Conservation (phyloP, 2,888 invertebrate genomes). For the Oeneis ivallda region DNA sequence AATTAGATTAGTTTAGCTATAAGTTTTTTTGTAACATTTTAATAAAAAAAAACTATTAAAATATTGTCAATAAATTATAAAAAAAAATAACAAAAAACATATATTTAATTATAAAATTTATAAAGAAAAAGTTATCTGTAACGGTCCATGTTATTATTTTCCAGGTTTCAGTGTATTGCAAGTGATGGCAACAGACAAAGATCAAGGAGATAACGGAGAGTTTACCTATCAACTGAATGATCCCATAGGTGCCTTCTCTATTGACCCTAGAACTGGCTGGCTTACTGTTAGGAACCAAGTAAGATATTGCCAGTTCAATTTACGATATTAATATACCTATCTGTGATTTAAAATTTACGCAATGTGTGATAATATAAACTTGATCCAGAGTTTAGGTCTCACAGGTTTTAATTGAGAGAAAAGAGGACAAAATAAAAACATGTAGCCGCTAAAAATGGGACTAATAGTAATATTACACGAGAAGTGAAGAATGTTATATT, state of each 20-base stretch:
- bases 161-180: constrained; percentile 77
- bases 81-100: too few species aligned
- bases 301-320: constrained; percentile 13
- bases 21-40: too few species aligned
- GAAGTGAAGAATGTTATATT: neutral
- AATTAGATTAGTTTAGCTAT: too few species aligned
- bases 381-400: too few species aligned
- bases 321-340: too few species aligned
- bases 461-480: neutral
- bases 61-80: too few species aligned
- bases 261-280: constrained; percentile 92
- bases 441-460: too few species aligned
- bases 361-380: too few species aligned
- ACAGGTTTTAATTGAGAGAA: too few species aligned
- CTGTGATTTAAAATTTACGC: too few species aligned
- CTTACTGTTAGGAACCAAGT: constrained; percentile 89
- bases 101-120: neutral
- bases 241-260: constrained; percentile 88
- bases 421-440: too few species aligned
- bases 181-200: constrained; percentile 90
- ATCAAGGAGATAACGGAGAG: constrained; percentile 92
- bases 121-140: neutral
- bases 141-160: constrained; percentile 26
- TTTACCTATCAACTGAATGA: constrained; percentile 90
- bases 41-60: too few species aligned